Evolutionary conservation across 2,797 vertebrate species (phyloP), one percentile per base, ranked within the genome.

Genomic region (Ambastaia sidthimunki): DNA sequence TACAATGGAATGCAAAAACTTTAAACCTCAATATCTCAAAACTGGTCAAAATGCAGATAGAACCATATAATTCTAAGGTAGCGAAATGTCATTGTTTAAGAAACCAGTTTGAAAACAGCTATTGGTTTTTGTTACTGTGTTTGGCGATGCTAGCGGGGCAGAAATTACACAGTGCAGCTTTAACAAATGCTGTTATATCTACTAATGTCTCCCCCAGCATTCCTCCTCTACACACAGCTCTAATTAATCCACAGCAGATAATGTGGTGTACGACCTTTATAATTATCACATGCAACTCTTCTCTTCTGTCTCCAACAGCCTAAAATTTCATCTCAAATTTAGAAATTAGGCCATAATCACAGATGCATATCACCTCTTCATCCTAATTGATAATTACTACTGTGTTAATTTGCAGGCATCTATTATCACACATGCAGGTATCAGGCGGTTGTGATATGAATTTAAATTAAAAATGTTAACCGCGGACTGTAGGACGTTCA

Each of bases 171-270:
- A 18, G 13, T 3, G 11, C 16, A 34, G 25, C 28, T 52, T 62
- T 63, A 68, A 68, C 37, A 83, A 73, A 66, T 65, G 59, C 41
- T 44, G 48, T 57, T 34, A 54, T 23, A 72, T 50, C 4, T 50
- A n/a, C 19, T 47, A 19, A 31, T 66, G 23, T 47, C 18, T 41
- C 31, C 25, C 67, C 23, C 47, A 54, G 44, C 50, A 23, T 34
- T 69, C 31, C 60, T 76, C 78, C 48, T 23, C 21, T 28, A 13
- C 67, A 62, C 62, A 21, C 47, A 55, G 37, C 89, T 87, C 89
- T 90, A 92, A 93, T 92, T 90, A 91, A 85, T 83, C 74, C 62
- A 67, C 48, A 85, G 78, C 88, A 89, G 92, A 93, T 92, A 92
- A 91, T 91, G 82, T 63, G 63, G 87, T 89, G 65, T 74, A 47